These are phyloP conservation scores for Apostichopus japonicus DNA, from an alignment of 35 echinoderm and acorn worm genomes.

Conservation along the genomic window DNA sequence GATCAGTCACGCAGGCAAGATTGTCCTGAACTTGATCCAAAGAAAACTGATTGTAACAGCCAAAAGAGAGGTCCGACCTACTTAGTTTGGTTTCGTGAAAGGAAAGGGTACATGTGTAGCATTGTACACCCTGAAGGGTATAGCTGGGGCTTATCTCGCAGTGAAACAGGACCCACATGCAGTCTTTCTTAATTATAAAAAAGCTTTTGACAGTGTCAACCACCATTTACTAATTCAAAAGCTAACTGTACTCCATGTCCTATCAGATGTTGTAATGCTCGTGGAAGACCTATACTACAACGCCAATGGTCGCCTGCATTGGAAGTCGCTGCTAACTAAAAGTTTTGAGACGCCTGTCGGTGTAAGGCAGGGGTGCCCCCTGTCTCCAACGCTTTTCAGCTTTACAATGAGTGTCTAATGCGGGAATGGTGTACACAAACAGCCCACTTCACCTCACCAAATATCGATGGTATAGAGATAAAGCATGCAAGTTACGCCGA, in stretches of 20 bases:
- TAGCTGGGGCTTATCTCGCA: too few species aligned
- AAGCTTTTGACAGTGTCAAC: slow-evolving; percentile 25
- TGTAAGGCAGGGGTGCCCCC: background rate
- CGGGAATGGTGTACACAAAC: background rate
- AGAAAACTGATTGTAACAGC: background rate
- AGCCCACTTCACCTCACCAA: slow-evolving; percentile 19
- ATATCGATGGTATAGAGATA: background rate
- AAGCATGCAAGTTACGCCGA: background rate
- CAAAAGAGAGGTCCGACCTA: background rate
- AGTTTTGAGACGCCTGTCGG: background rate
- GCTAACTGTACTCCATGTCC: background rate
- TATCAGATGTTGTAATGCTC: background rate
- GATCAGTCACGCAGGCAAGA: slow-evolving; percentile 58
- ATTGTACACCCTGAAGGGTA: too few species aligned
- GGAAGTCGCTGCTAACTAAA: background rate
- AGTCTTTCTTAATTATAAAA: background rate
- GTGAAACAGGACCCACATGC: too few species aligned
- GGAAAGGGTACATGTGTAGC: too few species aligned
- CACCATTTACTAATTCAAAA: background rate
- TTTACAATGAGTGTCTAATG: background rate
- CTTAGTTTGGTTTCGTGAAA: too few species aligned
- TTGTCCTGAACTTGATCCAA: slow-evolving; percentile 42
- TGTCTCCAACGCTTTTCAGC: slow-evolving; percentile 7
- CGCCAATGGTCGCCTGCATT: background rate
- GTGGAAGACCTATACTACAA: background rate